Conservation (phyloP, 2,797 vertebrate species). For the Sternotherus odoratus region DNA sequence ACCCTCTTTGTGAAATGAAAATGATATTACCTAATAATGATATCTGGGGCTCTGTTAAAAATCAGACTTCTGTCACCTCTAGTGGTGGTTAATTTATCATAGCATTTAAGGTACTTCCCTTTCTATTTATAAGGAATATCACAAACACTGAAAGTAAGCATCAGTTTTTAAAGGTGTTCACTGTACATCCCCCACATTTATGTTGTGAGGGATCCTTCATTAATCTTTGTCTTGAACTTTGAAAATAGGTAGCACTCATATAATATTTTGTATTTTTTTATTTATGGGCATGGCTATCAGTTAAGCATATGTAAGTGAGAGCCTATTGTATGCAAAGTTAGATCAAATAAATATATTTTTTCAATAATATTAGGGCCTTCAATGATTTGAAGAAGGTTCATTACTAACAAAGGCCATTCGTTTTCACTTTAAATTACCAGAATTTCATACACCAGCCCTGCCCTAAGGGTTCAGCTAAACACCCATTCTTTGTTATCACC, state of each 20-base stretch:
- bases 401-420: too few relatives aligned
- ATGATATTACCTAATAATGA: background rate
- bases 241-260: background rate
- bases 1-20: background rate
- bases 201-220: too few relatives aligned
- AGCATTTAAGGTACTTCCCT: background rate
- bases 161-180: background rate
- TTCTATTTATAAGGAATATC: background rate
- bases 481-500: too few relatives aligned
- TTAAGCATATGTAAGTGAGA: background rate
- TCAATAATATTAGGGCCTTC: too few relatives aligned
- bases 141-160: background rate
- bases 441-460: background rate
- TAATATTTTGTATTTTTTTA: background rate
- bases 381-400: too few relatives aligned
- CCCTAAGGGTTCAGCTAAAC: background rate
- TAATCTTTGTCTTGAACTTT: background rate
- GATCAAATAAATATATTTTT: too few relatives aligned
- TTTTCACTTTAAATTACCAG: too few relatives aligned
- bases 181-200: background rate
- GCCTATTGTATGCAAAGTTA: too few relatives aligned
- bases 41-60: background rate
- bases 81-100: too few relatives aligned
- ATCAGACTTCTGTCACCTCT: background rate
- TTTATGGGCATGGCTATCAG: fast-evolving